Base-by-base conservation (phyloP, 2,888 invertebrate species). In the Cephus nigrinus region DNA sequence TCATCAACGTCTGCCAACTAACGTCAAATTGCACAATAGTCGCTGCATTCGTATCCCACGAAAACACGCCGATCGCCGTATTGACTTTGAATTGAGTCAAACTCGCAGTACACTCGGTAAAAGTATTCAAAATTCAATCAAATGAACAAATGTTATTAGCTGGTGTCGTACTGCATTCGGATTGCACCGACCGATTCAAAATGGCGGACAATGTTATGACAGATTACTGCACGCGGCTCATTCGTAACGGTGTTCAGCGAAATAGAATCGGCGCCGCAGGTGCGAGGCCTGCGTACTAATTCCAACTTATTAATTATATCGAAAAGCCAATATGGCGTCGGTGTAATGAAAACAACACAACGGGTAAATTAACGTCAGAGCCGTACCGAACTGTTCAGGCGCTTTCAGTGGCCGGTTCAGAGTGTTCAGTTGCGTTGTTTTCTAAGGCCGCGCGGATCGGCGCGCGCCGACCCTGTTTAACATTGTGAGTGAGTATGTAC, bases 401-500 rank as follows among this genome's bases (percentile, higher is more conserved):
- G 83, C 85, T 85, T 87, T 87, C 87, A 85, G 86, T 82, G 82
- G 83, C 85, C 87, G 83, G 86, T 88, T 87, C 85, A 86, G 86
- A 84, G 82, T 86, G 86, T 87, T 88, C 87, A 87, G 83, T 83
- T 84, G 82, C 85, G 87, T 86, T 85, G 86, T 88, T 86, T 87
- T 85, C 86, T 85, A 86, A 86, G 84, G 85, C 85, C 82, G 84
- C 84, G 84, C 84, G 83, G 82, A 80, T 82, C 84, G 82, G 83
- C 87, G 83, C 83, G 85, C 88, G 86, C 86, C 83, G 85, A 81
- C 74, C 80, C 78, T 78, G 78, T 74, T 71, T 74, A 78, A 75
- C 73, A 75, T 75, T 75, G 69, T 76, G 74, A 72, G 75, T 73
- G 75, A 73, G 78, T 40, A 15, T 55, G 40, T 75, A n/a, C 32